Evolutionary conservation across 2,113 vertebrate genomes (phyloP).

Genomic region (Grammomys dolichurus): DNA sequence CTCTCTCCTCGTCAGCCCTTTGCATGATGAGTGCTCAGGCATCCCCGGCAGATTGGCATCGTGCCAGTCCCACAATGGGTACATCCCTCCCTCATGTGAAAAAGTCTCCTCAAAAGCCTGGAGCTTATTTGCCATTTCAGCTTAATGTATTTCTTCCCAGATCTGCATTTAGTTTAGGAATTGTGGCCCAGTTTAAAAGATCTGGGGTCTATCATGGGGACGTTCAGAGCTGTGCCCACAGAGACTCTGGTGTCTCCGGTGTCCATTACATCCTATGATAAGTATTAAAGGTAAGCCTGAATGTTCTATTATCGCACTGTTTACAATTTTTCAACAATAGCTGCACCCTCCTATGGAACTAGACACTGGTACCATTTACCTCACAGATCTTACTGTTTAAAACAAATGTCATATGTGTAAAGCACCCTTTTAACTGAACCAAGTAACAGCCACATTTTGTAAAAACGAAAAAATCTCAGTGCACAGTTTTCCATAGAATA

Average conservation of each 20-base stretch:
- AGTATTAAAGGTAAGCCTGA: background rate
- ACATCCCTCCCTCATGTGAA: background rate
- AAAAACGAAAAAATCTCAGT: background rate
- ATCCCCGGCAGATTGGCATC: background rate
- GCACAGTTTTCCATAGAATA: background rate
- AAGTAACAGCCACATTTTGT: background rate
- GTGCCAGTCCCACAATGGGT: too few relatives aligned
- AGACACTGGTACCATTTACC: background rate
- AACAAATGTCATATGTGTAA: background rate
- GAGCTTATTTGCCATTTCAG: background rate
- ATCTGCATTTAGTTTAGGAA: background rate
- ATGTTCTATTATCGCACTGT: background rate
- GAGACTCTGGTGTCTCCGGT: background rate
- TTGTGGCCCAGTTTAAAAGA: background rate
- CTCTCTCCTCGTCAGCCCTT: background rate
- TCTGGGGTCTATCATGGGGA: background rate
- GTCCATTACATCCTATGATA: too few relatives aligned
- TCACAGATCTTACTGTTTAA: background rate
- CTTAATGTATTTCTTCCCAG: background rate
- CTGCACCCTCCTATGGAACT: background rate
- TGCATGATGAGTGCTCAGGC: background rate
- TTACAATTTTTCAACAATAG: background rate
- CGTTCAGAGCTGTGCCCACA: background rate
- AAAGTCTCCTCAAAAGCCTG: background rate
- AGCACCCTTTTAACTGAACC: background rate